Percentiles rank a stretch among this genome's conserved stretches.
Conservation (phyloP, 2,113 vertebrate species). For the Tragulus kanchil region DNA sequence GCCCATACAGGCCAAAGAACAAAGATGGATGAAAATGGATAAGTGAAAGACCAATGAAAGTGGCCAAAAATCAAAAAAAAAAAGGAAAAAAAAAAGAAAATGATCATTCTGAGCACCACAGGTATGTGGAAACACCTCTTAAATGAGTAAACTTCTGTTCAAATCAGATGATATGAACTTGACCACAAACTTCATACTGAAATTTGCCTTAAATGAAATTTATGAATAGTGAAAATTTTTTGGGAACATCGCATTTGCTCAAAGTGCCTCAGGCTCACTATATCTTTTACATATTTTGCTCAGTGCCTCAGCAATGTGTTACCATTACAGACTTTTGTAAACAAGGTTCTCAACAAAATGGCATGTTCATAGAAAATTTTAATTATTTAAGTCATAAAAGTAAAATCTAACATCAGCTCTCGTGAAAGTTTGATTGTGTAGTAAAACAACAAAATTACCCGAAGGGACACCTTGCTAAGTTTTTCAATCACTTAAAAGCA, state of each 20-base stretch:
- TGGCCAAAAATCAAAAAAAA: too few relatives aligned
- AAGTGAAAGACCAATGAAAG: too few relatives aligned
- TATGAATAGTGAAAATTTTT: neutral
- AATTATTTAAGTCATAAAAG: neutral
- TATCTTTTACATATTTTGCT: neutral
- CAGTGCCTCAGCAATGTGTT: neutral
- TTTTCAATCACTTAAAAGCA: neutral
- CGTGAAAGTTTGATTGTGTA: neutral
- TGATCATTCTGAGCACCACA: neutral
- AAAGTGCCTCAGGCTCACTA: too few relatives aligned
- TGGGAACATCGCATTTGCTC: too few relatives aligned
- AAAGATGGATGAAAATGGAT: too few relatives aligned
- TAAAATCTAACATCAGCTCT: neutral
- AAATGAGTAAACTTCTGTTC: neutral
- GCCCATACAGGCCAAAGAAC: too few relatives aligned
- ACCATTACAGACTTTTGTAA: neutral
- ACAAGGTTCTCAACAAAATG: neutral
- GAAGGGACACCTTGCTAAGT: neutral
- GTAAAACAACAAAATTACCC: neutral
- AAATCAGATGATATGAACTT: neutral
- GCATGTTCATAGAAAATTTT: neutral
- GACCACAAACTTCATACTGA: neutral
- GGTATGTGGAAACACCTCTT: neutral
- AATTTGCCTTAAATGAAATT: neutral
- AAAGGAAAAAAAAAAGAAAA: neutral